These are phyloP conservation scores for Sebastes wilsoni DNA, from an alignment of 2,797 vertebrate species.

Conservation along the genomic window DNA sequence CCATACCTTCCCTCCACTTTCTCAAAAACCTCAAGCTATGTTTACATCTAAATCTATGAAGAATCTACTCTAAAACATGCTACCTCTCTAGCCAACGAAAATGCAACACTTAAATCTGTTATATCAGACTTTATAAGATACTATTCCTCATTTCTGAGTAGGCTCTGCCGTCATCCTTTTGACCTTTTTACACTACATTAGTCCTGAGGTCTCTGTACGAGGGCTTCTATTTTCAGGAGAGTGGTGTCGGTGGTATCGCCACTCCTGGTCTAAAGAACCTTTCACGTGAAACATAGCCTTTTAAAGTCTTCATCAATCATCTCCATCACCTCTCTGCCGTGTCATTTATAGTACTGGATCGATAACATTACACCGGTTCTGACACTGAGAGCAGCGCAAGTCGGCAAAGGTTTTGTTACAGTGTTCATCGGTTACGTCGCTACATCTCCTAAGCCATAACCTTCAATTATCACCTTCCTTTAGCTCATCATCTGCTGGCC, in stretches of 20 bases:
- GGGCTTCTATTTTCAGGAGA: slow-evolving; percentile 33
- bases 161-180: background rate
- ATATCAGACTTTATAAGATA: background rate
- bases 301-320: slow-evolving; percentile 30
- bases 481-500: background rate
- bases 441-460: slow-evolving; percentile 18
- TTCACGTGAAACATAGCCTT: slow-evolving; percentile 20
- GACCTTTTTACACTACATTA: slow-evolving; percentile 5
- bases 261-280: slow-evolving; percentile 19
- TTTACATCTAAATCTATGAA: background rate
- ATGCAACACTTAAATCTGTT: background rate
- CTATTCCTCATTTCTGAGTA: background rate
- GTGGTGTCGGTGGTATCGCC: background rate
- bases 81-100: background rate
- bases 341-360: slow-evolving; percentile 37
- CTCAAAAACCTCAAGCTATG: background rate
- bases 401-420: slow-evolving; percentile 29
- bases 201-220: background rate
- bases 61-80: background rate
- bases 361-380: slow-evolving; percentile 26
- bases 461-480: slow-evolving; percentile 9
- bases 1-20: background rate
- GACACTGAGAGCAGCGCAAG: slow-evolving; percentile 19
- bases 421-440: slow-evolving; percentile 20
- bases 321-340: slow-evolving; percentile 7